Evolutionary conservation across 1,140 invertebrate species (phyloP).

Genomic region (Sweltsa coloradensis): DNA sequence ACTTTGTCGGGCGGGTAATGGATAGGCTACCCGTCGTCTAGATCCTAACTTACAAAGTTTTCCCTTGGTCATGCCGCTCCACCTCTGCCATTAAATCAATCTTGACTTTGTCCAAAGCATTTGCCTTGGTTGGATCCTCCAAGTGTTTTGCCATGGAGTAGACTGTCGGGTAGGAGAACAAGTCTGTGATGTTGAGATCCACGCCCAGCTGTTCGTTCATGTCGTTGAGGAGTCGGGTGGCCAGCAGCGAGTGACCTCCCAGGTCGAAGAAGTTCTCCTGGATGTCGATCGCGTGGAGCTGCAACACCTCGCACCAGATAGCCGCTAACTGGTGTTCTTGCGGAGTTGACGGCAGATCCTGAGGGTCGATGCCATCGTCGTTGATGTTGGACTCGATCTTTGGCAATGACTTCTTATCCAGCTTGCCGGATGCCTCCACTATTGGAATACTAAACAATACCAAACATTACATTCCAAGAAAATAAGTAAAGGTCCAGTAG

Average conservation of each 20-base stretch:
- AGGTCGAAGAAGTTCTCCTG: slow-evolving; percentile 23
- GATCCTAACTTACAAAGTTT: slow-evolving; percentile 10
- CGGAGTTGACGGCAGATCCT: slow-evolving; percentile 8
- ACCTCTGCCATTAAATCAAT: slow-evolving; percentile 9
- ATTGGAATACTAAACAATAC: slow-evolving; percentile 20
- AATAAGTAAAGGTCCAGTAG: no score
- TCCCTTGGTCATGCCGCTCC: slow-evolving; percentile 8
- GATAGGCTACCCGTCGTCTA: no score
- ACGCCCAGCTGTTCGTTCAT: slow-evolving; percentile 22
- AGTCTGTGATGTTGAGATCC: slow-evolving; percentile 11
- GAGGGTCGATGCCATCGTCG: slow-evolving; percentile 9
- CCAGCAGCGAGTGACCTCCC: slow-evolving; percentile 35
- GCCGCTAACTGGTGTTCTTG: slow-evolving; percentile 15
- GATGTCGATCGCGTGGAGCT: slow-evolving; percentile 16
- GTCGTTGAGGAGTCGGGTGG: slow-evolving; percentile 30
- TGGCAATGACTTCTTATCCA: slow-evolving; percentile 17
- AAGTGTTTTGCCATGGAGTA: slow-evolving; percentile 15
- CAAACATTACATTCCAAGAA: neutral
- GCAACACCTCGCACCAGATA: slow-evolving; percentile 19
- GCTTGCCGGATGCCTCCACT: slow-evolving; percentile 20
- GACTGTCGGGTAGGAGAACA: slow-evolving; percentile 19
- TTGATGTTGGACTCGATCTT: slow-evolving; percentile 9
- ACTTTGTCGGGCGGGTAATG: no score
- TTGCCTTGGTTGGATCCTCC: neutral
- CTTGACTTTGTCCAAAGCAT: neutral